A percentile compares a stretch with the other conserved stretches of the same genome.
phyloP scores from a whole-genome alignment of 53 echinoderm and acorn worm species.

The Temnopleurus reevesii region DNA sequence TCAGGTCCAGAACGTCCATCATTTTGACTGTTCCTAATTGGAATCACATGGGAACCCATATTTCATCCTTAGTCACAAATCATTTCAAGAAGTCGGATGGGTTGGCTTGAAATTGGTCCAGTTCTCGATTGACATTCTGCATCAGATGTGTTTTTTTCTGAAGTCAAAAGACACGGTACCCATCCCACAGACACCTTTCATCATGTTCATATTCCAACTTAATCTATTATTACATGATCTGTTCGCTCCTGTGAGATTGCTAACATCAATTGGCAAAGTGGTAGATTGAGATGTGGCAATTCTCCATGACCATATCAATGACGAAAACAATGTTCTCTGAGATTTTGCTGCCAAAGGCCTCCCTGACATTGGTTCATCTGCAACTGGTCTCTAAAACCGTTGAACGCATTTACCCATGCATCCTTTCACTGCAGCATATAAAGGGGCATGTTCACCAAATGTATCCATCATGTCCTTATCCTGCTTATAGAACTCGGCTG shows the following conservation, averaged over 20 bases:
- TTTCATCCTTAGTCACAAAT: constrained; percentile 29
- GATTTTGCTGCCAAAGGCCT: too few species aligned
- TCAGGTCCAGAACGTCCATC: not conserved
- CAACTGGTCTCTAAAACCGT: too few species aligned
- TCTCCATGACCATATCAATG: constrained; percentile 20
- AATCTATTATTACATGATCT: not conserved
- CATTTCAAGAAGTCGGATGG: constrained; percentile 22
- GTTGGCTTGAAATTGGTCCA: not conserved
- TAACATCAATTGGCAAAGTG: constrained; percentile 4
- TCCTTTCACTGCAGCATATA: too few species aligned
- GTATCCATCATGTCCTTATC: too few species aligned
- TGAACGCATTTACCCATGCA: too few species aligned
- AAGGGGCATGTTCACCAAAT: too few species aligned
- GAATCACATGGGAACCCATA: constrained; percentile 3
- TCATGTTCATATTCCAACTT: constrained; percentile 18
- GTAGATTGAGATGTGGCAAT: constrained; percentile 20
- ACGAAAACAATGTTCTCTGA: not conserved
- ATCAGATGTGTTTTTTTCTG: constrained; percentile 1
- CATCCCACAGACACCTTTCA: constrained; percentile 22
- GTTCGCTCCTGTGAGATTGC: constrained; percentile 22
- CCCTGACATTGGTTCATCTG: too few species aligned
- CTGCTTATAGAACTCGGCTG: too few species aligned
- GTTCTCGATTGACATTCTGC: constrained; percentile 5
- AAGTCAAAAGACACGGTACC: constrained; percentile 26
- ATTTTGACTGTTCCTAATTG: constrained; percentile 4